Percentiles rank a stretch among this genome's conserved stretches.
phyloP scores from a whole-genome alignment of 2,888 invertebrate species.

The Oegoconia quadripuncta region DNA sequence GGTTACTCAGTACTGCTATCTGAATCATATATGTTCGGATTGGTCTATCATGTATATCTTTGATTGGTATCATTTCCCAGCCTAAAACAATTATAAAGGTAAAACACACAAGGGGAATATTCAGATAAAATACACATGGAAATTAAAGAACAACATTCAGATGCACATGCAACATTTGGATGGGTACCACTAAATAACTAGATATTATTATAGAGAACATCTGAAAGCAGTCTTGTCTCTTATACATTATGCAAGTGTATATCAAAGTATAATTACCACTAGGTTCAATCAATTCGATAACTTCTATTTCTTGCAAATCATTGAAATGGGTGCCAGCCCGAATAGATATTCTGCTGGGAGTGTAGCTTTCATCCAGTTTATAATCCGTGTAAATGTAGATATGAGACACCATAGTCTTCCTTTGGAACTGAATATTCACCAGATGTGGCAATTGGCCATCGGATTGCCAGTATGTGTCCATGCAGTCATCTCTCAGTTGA shows the following conservation, averaged over 20 bases:
- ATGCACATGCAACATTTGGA: no score
- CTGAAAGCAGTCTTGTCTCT: no score
- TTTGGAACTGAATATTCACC: slow-evolving; percentile 97
- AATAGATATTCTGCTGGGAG: slow-evolving; percentile 95
- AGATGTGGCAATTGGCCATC: slow-evolving; percentile 99
- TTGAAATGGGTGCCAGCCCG: slow-evolving; percentile 97
- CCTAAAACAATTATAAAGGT: slow-evolving; percentile 72
- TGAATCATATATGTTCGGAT: slow-evolving; percentile 98
- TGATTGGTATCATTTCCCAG: slow-evolving; percentile 96
- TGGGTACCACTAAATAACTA: no score
- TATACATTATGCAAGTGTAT: neutral
- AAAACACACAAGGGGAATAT: neutral
- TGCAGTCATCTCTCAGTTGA: slow-evolving; percentile 95
- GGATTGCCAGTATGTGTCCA: slow-evolving; percentile 99
- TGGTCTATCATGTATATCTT: slow-evolving; percentile 91
- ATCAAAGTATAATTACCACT: slow-evolving; percentile 74
- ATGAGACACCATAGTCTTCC: slow-evolving; percentile 96
- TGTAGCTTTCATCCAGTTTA: slow-evolving; percentile 99
- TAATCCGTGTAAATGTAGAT: slow-evolving; percentile 98
- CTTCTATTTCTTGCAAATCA: slow-evolving; percentile 97
- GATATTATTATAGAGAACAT: no score
- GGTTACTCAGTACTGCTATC: slow-evolving; percentile 97
- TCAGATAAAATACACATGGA: neutral
- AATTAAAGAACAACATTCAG: no score
- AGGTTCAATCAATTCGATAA: slow-evolving; percentile 95